A percentile compares a stretch with the other conserved stretches of the same genome.
Conservation (phyloP, 2,888 invertebrate genomes). For the Epistrophe grossulariae region DNA sequence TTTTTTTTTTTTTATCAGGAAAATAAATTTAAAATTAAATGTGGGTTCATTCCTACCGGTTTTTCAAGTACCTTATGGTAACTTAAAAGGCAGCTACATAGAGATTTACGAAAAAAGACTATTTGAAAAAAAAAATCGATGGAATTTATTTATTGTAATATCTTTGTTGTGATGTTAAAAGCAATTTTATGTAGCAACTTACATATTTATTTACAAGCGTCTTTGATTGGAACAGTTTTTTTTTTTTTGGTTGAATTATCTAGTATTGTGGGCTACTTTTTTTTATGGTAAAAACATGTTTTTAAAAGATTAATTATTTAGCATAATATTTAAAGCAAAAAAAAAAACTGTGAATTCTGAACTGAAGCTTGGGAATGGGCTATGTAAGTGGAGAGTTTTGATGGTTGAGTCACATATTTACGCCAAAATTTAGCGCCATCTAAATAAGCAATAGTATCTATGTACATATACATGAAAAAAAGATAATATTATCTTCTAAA, state of each 20-base stretch:
- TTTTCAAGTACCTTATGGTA: constrained; percentile 26
- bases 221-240: background rate
- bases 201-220: background rate
- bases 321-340: background rate
- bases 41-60: constrained; percentile 66
- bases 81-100: background rate
- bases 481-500: too few relatives aligned
- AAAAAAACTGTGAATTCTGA: too few relatives aligned
- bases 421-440: too few relatives aligned
- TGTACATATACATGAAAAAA: too few relatives aligned
- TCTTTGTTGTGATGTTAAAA: constrained; percentile 11
- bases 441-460: too few relatives aligned
- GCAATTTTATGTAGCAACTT: constrained; percentile 21
- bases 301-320: background rate
- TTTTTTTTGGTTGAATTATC: background rate
- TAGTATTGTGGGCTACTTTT: background rate
- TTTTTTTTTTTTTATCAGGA: constrained; percentile 4
- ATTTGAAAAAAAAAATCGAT: background rate
- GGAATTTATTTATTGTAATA: constrained; percentile 3
- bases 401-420: too few relatives aligned
- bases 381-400: too few relatives aligned
- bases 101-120: background rate
- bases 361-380: too few relatives aligned
- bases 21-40: constrained; percentile 28
- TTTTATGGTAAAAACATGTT: background rate